A percentile compares a stretch with the other conserved stretches of the same genome.
phyloP scores from a whole-genome alignment of 2,797 vertebrate genomes.

The Oceanodroma leucorhoa region DNA sequence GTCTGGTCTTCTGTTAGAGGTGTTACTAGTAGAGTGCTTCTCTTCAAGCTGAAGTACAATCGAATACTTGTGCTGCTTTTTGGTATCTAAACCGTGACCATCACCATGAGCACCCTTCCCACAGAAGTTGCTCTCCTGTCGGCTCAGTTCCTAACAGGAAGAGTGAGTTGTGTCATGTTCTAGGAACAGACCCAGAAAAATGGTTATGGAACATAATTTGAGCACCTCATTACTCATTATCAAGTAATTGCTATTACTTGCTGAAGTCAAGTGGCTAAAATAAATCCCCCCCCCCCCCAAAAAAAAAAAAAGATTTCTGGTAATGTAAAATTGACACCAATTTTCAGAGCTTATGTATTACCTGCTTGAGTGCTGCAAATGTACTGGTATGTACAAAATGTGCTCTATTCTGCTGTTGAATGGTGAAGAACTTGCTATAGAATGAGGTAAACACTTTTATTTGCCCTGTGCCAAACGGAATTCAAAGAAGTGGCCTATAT shows the following conservation, averaged over 20 bases:
- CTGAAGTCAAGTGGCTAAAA: background rate
- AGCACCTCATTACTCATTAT: background rate
- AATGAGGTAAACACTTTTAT: background rate
- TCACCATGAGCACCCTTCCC: background rate
- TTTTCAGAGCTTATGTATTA: background rate
- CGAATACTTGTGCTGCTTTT: background rate
- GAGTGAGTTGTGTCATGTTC: fast-evolving
- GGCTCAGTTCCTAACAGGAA: background rate
- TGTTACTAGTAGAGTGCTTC: background rate
- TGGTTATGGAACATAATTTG: fast-evolving
- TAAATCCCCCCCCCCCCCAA: background rate
- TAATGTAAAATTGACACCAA: background rate
- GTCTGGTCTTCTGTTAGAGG: background rate
- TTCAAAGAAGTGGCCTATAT: background rate
- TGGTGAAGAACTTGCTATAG: background rate
- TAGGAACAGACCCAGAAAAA: background rate
- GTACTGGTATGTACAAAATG: background rate
- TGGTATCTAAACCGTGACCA: fast-evolving
- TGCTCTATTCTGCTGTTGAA: background rate
- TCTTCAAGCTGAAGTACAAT: background rate
- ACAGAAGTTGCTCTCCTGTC: background rate
- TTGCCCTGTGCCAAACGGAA: background rate
- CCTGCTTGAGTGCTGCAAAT: background rate
- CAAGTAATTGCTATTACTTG: background rate
- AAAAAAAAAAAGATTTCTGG: background rate